phyloP scores from a whole-genome alignment of 2,888 invertebrate species.

The Sphecodes monilicornis region DNA sequence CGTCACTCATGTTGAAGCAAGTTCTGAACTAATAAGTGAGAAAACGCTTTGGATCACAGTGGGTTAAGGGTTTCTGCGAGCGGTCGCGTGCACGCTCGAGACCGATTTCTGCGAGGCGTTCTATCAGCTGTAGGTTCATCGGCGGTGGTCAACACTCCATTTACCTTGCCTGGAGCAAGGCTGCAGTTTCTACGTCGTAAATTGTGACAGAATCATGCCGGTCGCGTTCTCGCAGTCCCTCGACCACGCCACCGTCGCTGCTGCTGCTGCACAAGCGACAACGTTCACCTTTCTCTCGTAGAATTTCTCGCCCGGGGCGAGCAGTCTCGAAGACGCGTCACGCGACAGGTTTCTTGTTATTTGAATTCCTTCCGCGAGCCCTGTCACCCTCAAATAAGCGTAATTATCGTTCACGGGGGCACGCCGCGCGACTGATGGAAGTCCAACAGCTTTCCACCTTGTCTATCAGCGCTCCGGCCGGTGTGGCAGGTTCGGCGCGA shows the following conservation, averaged over 20 bases:
- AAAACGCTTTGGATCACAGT: too few species aligned
- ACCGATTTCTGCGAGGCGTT: conserved; percentile 35
- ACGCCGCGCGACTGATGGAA: background rate
- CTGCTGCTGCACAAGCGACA: conserved; percentile 17
- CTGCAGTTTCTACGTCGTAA: conserved; percentile 78
- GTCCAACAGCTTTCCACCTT: conserved; percentile 14
- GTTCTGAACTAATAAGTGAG: too few species aligned
- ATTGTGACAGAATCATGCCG: conserved; percentile 74
- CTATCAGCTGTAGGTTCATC: conserved; percentile 52
- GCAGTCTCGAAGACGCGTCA: conserved; percentile 48
- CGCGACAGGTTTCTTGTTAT: conserved; percentile 58
- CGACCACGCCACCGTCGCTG: conserved; percentile 24
- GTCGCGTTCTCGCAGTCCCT: conserved; percentile 51
- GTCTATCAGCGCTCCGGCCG: conserved; percentile 10
- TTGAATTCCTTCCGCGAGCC: conserved; percentile 56
- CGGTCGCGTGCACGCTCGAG: background rate
- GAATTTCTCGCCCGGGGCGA: conserved; percentile 72
- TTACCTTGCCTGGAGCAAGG: conserved; percentile 81
- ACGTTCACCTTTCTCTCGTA: conserved; percentile 72
- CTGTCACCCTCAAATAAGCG: conserved; percentile 45
- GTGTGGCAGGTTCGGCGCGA: background rate
- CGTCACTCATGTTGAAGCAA: too few species aligned
- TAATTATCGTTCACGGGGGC: conserved; percentile 45
- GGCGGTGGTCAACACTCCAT: conserved; percentile 67
- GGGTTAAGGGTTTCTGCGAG: too few species aligned